Conservation (phyloP, 2,888 invertebrate genomes). For the Polymixis lichenea region DNA sequence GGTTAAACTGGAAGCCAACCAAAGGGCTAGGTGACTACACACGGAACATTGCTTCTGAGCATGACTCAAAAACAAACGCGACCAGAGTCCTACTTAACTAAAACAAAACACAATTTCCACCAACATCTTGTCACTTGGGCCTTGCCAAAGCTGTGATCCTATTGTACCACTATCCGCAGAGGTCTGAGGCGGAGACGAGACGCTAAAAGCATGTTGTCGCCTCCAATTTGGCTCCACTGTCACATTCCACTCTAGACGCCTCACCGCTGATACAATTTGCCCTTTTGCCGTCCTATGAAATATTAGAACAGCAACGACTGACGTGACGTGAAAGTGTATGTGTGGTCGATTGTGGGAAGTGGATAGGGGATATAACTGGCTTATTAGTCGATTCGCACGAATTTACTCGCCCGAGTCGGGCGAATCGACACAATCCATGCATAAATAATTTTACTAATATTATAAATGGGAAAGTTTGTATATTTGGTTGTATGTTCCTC, state of each 20-base stretch:
- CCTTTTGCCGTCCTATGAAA: conserved; percentile 76
- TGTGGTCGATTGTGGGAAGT: conserved; percentile 45
- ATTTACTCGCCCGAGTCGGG: no score
- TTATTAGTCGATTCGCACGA: no score
- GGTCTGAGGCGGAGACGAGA: conserved; percentile 73
- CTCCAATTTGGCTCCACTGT: conserved; percentile 84
- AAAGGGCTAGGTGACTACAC: not conserved
- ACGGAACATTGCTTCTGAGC: not conserved
- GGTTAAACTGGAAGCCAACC: no score
- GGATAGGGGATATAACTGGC: not conserved
- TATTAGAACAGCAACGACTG: conserved; percentile 72
- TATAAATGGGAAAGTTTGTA: no score
- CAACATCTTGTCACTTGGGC: conserved; percentile 60
- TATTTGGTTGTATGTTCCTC: no score
- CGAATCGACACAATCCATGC: no score
- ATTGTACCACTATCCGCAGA: conserved; percentile 78
- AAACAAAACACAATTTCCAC: not conserved
- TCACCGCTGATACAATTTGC: conserved; percentile 82
- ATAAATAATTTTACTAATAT: no score
- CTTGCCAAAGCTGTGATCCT: conserved; percentile 73
- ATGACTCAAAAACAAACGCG: not conserved
- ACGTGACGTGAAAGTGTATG: conserved; percentile 69
- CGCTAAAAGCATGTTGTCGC: conserved; percentile 89
- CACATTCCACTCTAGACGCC: conserved; percentile 77
- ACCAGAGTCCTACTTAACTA: not conserved